Percentiles rank a stretch among this genome's conserved stretches.
phyloP scores from a whole-genome alignment of 2,797 vertebrate genomes.

The Oceanodroma leucorhoa region DNA sequence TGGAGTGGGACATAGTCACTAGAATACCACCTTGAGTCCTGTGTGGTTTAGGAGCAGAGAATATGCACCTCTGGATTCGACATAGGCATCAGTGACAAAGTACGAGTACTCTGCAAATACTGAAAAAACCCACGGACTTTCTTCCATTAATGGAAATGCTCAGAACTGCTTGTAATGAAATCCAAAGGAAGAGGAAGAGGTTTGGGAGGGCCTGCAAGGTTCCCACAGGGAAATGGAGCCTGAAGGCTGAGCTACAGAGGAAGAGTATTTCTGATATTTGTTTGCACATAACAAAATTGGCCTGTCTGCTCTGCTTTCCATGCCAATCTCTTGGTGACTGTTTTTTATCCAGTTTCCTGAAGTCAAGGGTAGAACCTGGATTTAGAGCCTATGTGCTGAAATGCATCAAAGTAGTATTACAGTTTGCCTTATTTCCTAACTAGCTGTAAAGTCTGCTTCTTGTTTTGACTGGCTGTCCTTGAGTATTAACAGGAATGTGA shows the following conservation, averaged over 20 bases:
- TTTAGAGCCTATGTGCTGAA: background rate
- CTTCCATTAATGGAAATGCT: background rate
- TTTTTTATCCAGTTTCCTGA: constrained; percentile 6
- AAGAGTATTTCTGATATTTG: background rate
- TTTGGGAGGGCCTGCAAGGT: background rate
- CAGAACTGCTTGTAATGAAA: background rate
- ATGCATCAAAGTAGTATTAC: background rate
- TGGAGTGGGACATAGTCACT: background rate
- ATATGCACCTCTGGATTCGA: background rate
- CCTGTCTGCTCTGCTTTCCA: background rate
- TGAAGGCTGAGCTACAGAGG: background rate
- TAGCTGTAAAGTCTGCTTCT: background rate
- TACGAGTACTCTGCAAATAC: background rate
- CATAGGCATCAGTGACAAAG: background rate
- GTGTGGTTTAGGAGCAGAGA: background rate
- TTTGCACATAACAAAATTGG: background rate
- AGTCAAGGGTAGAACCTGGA: background rate
- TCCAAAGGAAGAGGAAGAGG: background rate
- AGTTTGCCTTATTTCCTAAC: background rate
- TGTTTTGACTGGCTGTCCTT: constrained; percentile 38
- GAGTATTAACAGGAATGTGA: background rate
- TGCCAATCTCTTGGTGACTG: background rate
- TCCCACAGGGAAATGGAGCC: background rate
- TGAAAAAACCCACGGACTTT: background rate
- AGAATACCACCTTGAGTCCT: background rate